Conservation (phyloP, 2,113 vertebrate species). For the Plotosus lineatus region DNA sequence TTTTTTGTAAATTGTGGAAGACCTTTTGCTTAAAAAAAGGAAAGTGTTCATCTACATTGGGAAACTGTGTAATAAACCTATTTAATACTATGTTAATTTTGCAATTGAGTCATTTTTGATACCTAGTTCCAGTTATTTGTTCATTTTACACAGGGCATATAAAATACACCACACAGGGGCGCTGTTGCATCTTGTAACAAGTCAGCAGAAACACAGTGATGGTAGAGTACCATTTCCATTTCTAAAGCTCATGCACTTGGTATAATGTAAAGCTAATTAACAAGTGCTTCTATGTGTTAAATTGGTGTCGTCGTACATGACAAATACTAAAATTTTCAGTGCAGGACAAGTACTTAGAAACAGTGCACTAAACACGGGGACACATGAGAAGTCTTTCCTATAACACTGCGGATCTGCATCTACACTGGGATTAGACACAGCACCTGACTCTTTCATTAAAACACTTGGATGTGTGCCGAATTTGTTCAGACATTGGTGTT, state of each 20-base stretch:
- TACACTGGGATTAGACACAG: not conserved
- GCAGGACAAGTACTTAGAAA: not conserved
- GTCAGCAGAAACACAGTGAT: not conserved
- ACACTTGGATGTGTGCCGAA: not conserved
- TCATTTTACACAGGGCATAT: not conserved
- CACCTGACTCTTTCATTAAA: slow-evolving; percentile 5
- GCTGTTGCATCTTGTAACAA: slow-evolving; percentile 41
- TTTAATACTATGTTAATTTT: not conserved
- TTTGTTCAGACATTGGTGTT: slow-evolving; percentile 20
- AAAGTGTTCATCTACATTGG: too few species aligned
- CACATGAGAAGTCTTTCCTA: not conserved
- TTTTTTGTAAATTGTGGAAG: too few species aligned
- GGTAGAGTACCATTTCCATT: not conserved
- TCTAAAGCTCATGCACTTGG: not conserved
- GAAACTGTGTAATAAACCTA: not conserved
- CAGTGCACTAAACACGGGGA: not conserved
- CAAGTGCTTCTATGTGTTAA: not conserved
- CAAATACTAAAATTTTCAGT: not conserved
- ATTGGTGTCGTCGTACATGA: not conserved
- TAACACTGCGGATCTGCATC: not conserved
- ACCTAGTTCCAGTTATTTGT: not conserved
- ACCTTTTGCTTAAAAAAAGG: too few species aligned
- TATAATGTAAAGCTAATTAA: not conserved
- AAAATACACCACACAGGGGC: slow-evolving; percentile 40
- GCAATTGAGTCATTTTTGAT: not conserved